Base-by-base conservation (phyloP, 1,140 invertebrate species). In the Drosophila dunni region DNA sequence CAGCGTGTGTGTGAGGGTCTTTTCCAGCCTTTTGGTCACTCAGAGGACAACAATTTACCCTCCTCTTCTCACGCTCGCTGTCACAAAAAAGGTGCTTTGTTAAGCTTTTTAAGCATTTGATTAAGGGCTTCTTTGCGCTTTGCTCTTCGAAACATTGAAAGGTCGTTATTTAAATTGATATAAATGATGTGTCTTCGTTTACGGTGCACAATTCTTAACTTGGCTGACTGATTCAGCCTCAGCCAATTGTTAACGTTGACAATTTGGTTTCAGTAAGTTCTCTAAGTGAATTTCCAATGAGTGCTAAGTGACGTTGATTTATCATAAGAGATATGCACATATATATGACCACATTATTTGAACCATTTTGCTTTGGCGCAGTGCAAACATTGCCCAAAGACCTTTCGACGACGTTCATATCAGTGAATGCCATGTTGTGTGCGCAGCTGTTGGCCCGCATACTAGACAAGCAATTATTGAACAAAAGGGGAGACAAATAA, bases 131-230 rank as follows among this genome's bases (percentile, higher is more conserved):
- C 73, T 74, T 69, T 62, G 46, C 60, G 70, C 71, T 80, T 45
- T 45, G 40, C 54, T 60, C 58, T 57, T 69, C 46, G 64, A 70
- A 74, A 74, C 74, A 90, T 86, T 79, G 88, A 81, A 78, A 73
- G 88, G 79, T 84, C 88, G 62, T 91, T 91, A 91, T 91, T 91
- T 91, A 91, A 91, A 91, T 91, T 91, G 88, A 91, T 91, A 91
- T 91, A 91, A 91, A 91, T 91, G 88, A 90, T 81, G 79, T 79
- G 79, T 88, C 77, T 72, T 78, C 50, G 64, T 67, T 44, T 77
- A 11, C 73, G 56, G 9, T 13, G 24, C 24, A 17, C 46, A 11
- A 67, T 44, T 58, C 13, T 34, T 61, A 29, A 29, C 65, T 46
- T 67, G 57, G 56, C 51, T 83, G 81, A 78, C 40, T 73, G 73